Percentiles rank a stretch among this genome's conserved stretches.
Conservation (phyloP, 2,797 vertebrate genomes). For the Aplochiton taeniatus region DNA sequence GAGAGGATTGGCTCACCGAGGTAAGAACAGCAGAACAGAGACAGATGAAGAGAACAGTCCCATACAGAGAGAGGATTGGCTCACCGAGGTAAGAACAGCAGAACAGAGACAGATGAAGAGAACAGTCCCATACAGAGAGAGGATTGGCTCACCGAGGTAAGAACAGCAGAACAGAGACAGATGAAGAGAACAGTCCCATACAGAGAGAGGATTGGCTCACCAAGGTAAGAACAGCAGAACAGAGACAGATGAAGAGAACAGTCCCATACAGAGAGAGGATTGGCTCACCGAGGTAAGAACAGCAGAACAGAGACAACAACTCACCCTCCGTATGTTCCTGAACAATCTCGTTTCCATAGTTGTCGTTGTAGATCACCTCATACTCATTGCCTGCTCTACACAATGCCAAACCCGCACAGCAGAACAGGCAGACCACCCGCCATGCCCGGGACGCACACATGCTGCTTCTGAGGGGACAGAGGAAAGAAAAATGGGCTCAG, state of each 20-base stretch:
- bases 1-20: no score
- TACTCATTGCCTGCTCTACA: conserved; percentile 38
- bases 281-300: neutral
- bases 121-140: no score
- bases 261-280: neutral
- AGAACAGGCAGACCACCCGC: conserved; percentile 42
- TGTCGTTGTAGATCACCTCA: conserved; percentile 45
- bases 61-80: no score
- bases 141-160: no score
- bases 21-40: no score
- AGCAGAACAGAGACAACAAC: conserved; percentile 5
- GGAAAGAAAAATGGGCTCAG: neutral
- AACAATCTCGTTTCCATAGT: conserved; percentile 59
- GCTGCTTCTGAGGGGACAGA: conserved; percentile 12
- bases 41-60: no score
- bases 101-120: no score
- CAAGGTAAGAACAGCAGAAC: no score
- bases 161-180: neutral
- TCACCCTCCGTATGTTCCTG: conserved; percentile 58
- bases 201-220: no score
- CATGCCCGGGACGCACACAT: conserved; percentile 47
- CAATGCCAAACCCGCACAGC: conserved; percentile 19
- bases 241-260: neutral
- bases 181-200: neutral
- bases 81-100: no score